These are phyloP conservation scores for Silurus asotus DNA, from an alignment of 2,113 vertebrate species.

Conservation along the genomic window DNA sequence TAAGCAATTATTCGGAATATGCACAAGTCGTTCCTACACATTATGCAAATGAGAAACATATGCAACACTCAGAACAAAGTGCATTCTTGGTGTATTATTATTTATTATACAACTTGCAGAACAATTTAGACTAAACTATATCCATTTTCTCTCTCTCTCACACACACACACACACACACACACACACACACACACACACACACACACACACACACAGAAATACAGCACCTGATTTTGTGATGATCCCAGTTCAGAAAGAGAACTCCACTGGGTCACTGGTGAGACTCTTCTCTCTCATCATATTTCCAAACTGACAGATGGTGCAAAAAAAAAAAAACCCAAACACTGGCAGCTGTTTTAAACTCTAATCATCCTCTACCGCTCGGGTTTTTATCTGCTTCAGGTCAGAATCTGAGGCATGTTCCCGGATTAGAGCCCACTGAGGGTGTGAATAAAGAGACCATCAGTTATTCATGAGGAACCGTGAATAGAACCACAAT, in stretches of 20 bases:
- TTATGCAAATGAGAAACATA: background rate
- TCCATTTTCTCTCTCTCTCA: background rate
- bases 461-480: constrained; percentile 6
- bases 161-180: background rate
- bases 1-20: background rate
- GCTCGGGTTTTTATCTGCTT: background rate
- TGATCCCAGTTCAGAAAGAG: background rate
- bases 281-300: background rate
- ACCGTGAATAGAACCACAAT: constrained; percentile 10
- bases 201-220: background rate
- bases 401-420: background rate
- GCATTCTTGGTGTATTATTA: background rate
- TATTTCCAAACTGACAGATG: background rate
- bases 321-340: no score
- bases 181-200: background rate
- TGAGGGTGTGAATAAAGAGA: background rate
- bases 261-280: background rate
- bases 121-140: background rate
- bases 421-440: background rate
- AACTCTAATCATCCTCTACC: background rate
- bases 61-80: background rate
- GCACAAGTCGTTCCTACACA: background rate
- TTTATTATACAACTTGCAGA: background rate
- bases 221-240: background rate
- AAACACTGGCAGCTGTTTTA: background rate